phyloP scores from a whole-genome alignment of 2,888 invertebrate species.

The Tortrix viridana region DNA sequence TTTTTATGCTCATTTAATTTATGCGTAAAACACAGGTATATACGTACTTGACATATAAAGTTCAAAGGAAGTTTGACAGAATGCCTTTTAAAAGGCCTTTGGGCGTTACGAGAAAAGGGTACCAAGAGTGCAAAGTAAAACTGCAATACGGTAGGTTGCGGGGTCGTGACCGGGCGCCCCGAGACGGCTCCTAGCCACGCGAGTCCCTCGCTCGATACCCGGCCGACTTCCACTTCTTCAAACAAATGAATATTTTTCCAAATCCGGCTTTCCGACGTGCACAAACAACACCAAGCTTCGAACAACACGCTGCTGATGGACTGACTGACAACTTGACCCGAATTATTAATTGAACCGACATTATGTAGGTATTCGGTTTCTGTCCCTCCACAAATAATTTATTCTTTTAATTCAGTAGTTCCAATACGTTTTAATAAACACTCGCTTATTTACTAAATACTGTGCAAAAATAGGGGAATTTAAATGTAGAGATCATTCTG shows the following conservation, averaged over 20 bases:
- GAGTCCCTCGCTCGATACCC: slow-evolving; percentile 24
- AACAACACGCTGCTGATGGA: slow-evolving; percentile 3
- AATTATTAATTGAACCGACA: slow-evolving; percentile 1
- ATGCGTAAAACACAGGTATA: too few species aligned
- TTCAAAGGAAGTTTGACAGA: too few species aligned
- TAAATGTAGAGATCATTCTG: too few species aligned
- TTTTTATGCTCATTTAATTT: too few species aligned
- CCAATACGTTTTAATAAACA: too few species aligned
- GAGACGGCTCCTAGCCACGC: slow-evolving; percentile 19
- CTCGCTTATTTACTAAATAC: too few species aligned
- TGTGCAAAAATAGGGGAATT: too few species aligned
- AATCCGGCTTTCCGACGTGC: background rate
- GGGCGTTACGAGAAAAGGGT: too few species aligned
- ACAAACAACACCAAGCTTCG: slow-evolving; percentile 9
- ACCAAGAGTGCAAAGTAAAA: slow-evolving; percentile 6
- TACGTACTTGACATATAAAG: too few species aligned
- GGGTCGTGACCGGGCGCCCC: slow-evolving; percentile 14
- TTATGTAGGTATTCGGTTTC: slow-evolving; percentile 1
- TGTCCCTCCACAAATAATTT: too few species aligned
- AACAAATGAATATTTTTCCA: slow-evolving; percentile 12
- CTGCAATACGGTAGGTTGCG: slow-evolving; percentile 1
- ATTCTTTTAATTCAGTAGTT: too few species aligned
- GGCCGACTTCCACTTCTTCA: slow-evolving; percentile 10
- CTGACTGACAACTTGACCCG: slow-evolving; percentile 6
- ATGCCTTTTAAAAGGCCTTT: too few species aligned